Conservation (phyloP, 2,797 vertebrate species). For the Ctenochaetus hawaiiensis region DNA sequence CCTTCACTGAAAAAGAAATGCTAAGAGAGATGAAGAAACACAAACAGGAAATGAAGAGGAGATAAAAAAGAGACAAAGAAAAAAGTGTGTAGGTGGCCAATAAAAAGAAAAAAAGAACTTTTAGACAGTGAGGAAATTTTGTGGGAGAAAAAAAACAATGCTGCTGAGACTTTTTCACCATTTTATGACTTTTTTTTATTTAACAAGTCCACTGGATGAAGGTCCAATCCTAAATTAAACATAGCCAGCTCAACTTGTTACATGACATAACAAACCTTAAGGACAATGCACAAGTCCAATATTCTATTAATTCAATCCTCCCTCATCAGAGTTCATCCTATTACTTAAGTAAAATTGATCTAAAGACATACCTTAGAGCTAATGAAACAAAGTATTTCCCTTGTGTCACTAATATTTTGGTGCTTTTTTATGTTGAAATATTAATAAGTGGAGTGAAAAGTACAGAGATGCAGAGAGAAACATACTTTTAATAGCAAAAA, state of each 20-base stretch:
- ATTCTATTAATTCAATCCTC: not conserved
- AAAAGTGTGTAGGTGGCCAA: conserved; percentile 7
- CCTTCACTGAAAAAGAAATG: conserved; percentile 36
- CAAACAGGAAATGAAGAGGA: conserved; percentile 26
- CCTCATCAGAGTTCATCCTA: not conserved
- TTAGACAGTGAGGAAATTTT: not conserved
- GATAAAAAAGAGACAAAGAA: conserved; percentile 15
- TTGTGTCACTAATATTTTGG: not conserved
- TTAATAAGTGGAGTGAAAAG: conserved; percentile 4
- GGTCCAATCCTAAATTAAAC: not conserved
- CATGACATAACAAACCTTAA: not conserved
- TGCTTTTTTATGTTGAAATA: not conserved
- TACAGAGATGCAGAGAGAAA: not conserved
- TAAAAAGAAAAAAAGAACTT: conserved; percentile 7
- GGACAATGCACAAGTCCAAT: not conserved
- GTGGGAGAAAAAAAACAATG: not conserved
- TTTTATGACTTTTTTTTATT: conserved; percentile 7
- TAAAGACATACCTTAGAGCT: no score
- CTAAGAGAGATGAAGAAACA: not conserved
- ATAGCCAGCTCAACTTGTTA: not conserved
- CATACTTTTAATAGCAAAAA: not conserved
- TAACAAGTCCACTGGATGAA: not conserved
- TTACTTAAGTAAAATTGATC: not conserved
- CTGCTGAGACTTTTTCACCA: not conserved
- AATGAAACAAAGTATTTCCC: no score